Base-by-base conservation (phyloP, 1,140 invertebrate genomes). In the Sitophilus oryzae region DNA sequence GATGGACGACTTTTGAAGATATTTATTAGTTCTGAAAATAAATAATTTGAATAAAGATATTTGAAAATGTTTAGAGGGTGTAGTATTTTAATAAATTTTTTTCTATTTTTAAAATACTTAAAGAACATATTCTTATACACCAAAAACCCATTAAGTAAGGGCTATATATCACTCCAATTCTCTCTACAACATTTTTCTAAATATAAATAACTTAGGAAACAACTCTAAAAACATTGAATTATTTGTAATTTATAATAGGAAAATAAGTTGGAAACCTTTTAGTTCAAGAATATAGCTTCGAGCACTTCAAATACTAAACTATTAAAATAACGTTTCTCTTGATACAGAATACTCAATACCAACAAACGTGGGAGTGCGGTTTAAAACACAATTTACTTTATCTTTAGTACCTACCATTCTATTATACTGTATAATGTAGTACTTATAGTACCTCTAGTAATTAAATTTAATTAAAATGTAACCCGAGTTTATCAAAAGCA, bases 1-100 rank as follows among this genome's bases (percentile, higher is more conserved):
- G 51, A 89, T 82, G 41, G 91, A 88, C 59, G 89, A 93, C 74
- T 92, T 91, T 70, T 89, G 85, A 70, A 95, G 79, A 74, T 91
- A 95, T 75, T 91, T 90, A 71, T 88, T 87, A 50, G 89, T 88
- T 66, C 91, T 91, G 81, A 63, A 84, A 84, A 59, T 70, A 68
- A 77, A 67, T 60, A 65, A 18, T 42, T n/a, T n/a, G n/a, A n/a
- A n/a, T n/a, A n/a, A n/a, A n/a, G n/a, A n/a, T n/a, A n/a, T n/a
- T n/a, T n/a, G n/a, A n/a, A n/a, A n/a, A n/a, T n/a, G n/a, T n/a
- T n/a, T n/a, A n/a, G n/a, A n/a, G n/a, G n/a, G n/a, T n/a, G n/a
- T n/a, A n/a, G n/a, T n/a, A n/a, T n/a, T n/a, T n/a, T n/a, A n/a
- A n/a, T n/a, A n/a, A n/a, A n/a, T n/a, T n/a, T n/a, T n/a, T n/a